Base-by-base conservation (phyloP, 2,888 invertebrate species). In the Caenorhabditis japonica region DNA sequence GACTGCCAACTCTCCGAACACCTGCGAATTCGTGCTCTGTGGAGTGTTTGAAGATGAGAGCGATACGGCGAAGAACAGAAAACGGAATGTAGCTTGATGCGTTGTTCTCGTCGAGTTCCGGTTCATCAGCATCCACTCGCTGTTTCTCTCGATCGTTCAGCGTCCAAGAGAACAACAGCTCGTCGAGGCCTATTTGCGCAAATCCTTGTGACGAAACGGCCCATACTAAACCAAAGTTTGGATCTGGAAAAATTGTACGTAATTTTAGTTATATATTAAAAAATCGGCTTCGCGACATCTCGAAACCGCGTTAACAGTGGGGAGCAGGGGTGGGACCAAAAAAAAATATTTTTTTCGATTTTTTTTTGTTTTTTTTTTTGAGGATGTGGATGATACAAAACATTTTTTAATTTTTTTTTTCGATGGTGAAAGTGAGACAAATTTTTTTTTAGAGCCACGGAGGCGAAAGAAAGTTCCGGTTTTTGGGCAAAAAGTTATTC, bases 181-280 rank as follows among this genome's bases (percentile, higher is more conserved):
- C 82, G 55, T 82, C 80, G 8, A 79, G 41, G 5, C 80, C 82
- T 8, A 80, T 62, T 25, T 73, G 59, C 17, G 66, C 56, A 36
- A 82, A 80, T 36, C 82, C 82, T 30, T 66, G 53, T 8, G 77
- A 59, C n/a, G 66, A 49, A n/a, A 79, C 71, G 4, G 58, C 19
- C 62, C 62, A 60, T 36, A 64, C 46, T 5, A 46, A 33, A 4
- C 66, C 60, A 13, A 61, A 68, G 17, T 56, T 62, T 2, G 58
- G 52, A 36, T 71, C 64, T 64, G 55, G 10, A 30, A 30, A 30
- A 7, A 30, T 30, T 10, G 30, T n/a, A n/a, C n/a, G n/a, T n/a
- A n/a, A n/a, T n/a, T n/a, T n/a, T n/a, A n/a, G n/a, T n/a, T n/a
- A n/a, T n/a, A n/a, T n/a, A n/a, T n/a, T n/a, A n/a, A n/a, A n/a